Conservation (phyloP, 2,888 invertebrate genomes). For the Uloborus plumipes region DNA sequence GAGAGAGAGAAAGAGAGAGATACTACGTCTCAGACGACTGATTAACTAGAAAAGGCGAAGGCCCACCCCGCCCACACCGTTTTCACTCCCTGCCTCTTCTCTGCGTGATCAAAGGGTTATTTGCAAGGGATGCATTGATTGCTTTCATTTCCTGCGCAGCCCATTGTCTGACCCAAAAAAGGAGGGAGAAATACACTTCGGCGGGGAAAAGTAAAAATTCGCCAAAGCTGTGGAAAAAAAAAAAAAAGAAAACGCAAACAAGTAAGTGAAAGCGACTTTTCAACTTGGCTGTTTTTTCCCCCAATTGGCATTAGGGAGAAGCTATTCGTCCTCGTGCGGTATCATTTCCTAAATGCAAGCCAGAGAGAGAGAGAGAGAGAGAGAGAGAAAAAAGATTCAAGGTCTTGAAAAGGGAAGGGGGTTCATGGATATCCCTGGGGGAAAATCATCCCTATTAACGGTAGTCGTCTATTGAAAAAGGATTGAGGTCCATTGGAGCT, state of each 20-base stretch:
- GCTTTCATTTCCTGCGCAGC: slow-evolving; percentile 56
- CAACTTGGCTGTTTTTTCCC: too few relatives aligned
- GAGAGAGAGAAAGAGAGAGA: too few relatives aligned
- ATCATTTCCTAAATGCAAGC: not conserved
- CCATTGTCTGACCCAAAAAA: slow-evolving; percentile 58
- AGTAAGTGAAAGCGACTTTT: too few relatives aligned
- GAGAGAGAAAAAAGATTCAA: slow-evolving; percentile 2
- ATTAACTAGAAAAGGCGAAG: slow-evolving; percentile 62
- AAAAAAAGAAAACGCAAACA: slow-evolving; percentile 3
- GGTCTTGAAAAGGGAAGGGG: not conserved
- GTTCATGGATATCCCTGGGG: slow-evolving; percentile 5
- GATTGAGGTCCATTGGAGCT: slow-evolving; percentile 32
- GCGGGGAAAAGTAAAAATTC: too few relatives aligned
- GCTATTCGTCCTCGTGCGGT: too few relatives aligned
- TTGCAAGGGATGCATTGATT: slow-evolving; percentile 61
- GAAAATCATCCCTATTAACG: slow-evolving; percentile 3
- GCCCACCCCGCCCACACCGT: slow-evolving; percentile 34
- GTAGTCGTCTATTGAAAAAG: not conserved
- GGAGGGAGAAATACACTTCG: not conserved
- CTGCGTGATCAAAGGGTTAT: slow-evolving; percentile 63
- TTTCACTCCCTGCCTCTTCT: slow-evolving; percentile 3
- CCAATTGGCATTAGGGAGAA: too few relatives aligned
- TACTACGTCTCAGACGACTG: slow-evolving; percentile 56
- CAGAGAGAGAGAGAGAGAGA: slow-evolving; percentile 16
- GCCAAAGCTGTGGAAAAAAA: not conserved